Evolutionary conservation across 2,888 invertebrate species (phyloP).

Genomic region (Pinctada fucata): DNA sequence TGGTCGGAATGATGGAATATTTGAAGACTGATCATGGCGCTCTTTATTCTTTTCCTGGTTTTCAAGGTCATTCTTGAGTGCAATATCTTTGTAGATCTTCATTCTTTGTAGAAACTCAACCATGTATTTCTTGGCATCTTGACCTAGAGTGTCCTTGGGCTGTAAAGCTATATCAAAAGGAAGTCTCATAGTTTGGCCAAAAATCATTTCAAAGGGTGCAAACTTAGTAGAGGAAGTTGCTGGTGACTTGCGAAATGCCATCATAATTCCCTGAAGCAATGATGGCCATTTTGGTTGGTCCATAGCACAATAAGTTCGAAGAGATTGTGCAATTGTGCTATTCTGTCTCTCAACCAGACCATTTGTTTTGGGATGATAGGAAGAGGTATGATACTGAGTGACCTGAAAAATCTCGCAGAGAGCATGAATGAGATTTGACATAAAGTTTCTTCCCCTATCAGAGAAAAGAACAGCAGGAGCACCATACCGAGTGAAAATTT

Average conservation of each 20-base stretch:
- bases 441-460: conserved; percentile 46
- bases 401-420: conserved; percentile 48
- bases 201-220: conserved; percentile 42
- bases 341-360: too few species aligned
- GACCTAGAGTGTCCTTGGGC: conserved; percentile 10
- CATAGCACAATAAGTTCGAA: conserved; percentile 35
- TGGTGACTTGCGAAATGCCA: conserved; percentile 42
- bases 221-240: conserved; percentile 36
- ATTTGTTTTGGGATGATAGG: too few species aligned
- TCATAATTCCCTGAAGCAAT: conserved; percentile 42
- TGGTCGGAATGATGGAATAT: conserved; percentile 3
- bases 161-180: conserved; percentile 12
- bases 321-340: conserved; percentile 34
- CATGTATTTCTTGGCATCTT: conserved; percentile 15
- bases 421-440: conserved; percentile 48
- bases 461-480: conserved; percentile 38
- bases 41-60: conserved; percentile 18
- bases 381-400: conserved; percentile 41
- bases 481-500: conserved; percentile 47
- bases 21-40: conserved; percentile 26
- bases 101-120: neutral
- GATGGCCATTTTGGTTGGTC: conserved; percentile 50
- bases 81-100: conserved; percentile 8
- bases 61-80: conserved; percentile 3
- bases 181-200: conserved; percentile 36